Conservation (phyloP, 2,113 vertebrate species). For the Rhabdomys dilectus region DNA sequence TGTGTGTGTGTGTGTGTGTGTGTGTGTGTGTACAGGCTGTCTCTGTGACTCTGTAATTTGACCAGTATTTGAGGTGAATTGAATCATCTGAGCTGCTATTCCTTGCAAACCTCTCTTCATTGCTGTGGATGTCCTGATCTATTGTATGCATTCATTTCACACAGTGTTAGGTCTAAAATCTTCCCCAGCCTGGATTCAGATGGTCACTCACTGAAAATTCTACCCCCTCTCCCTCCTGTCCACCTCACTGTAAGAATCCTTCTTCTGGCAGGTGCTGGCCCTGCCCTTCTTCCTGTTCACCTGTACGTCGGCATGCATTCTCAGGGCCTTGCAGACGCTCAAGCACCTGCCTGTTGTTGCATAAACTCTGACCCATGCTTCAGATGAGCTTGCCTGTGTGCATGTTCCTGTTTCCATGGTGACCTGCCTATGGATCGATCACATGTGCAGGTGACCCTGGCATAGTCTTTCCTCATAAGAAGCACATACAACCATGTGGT, state of each 20-base stretch:
- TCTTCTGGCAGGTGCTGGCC: background rate
- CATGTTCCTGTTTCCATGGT: background rate
- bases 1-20: no score
- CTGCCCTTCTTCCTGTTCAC: background rate
- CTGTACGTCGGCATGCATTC: background rate
- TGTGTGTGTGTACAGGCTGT: background rate
- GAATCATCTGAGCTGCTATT: slow-evolving; percentile 32
- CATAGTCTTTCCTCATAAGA: background rate
- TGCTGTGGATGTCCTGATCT: background rate
- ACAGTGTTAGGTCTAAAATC: background rate
- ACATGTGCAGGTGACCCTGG: background rate
- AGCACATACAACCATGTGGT: background rate
- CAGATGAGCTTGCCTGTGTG: background rate
- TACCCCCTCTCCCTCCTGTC: no score
- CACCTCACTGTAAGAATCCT: no score
- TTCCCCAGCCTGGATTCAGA: background rate
- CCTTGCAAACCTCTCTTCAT: background rate
- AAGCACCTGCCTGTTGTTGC: background rate
- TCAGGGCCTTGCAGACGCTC: background rate
- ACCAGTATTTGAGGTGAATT: slow-evolving; percentile 5
- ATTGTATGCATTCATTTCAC: background rate
- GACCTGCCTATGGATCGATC: background rate
- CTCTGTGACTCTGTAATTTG: slow-evolving; percentile 16
- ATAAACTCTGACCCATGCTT: background rate
- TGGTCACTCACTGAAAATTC: background rate